A percentile compares a stretch with the other conserved stretches of the same genome.
phyloP scores from a whole-genome alignment of 2,888 invertebrate species.

The Eupithecia vulgata region DNA sequence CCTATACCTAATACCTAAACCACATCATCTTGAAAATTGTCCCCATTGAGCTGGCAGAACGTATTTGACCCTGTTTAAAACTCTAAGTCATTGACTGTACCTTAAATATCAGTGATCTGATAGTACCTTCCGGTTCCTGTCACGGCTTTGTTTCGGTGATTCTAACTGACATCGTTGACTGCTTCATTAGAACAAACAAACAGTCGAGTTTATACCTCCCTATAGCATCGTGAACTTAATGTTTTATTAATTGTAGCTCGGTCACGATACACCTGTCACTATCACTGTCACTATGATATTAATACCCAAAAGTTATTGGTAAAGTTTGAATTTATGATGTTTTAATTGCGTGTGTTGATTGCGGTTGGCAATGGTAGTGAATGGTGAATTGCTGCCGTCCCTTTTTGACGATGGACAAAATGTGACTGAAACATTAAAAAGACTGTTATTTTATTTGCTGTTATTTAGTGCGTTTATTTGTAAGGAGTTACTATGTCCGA shows the following conservation, averaged over 20 bases:
- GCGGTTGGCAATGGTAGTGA: not conserved
- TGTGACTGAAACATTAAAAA: not conserved
- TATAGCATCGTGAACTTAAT: conserved; percentile 33
- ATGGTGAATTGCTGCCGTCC: not conserved
- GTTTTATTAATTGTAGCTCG: conserved; percentile 35
- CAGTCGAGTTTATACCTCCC: conserved; percentile 39
- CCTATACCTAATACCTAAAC: no score
- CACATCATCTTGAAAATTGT: not conserved
- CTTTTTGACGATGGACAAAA: not conserved
- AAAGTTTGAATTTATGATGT: conserved; percentile 1
- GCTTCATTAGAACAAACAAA: conserved; percentile 49
- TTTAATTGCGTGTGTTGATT: conserved; percentile 2
- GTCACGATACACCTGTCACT: conserved; percentile 18
- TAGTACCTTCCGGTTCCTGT: conserved; percentile 68
- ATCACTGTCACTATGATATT: not conserved
- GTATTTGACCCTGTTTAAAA: not conserved
- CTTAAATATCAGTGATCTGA: not conserved
- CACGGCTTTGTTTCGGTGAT: conserved; percentile 55
- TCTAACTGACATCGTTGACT: conserved; percentile 48
- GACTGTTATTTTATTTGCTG: no score
- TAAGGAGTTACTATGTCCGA: not conserved
- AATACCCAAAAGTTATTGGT: conserved; percentile 1
- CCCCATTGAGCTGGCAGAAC: not conserved
- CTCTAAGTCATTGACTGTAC: not conserved
- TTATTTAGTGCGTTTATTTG: no score